Evolutionary conservation across 1,140 invertebrate genomes (phyloP), one percentile per base, ranked within the genome.

Genomic region (Aphaenogaster rudis): DNA sequence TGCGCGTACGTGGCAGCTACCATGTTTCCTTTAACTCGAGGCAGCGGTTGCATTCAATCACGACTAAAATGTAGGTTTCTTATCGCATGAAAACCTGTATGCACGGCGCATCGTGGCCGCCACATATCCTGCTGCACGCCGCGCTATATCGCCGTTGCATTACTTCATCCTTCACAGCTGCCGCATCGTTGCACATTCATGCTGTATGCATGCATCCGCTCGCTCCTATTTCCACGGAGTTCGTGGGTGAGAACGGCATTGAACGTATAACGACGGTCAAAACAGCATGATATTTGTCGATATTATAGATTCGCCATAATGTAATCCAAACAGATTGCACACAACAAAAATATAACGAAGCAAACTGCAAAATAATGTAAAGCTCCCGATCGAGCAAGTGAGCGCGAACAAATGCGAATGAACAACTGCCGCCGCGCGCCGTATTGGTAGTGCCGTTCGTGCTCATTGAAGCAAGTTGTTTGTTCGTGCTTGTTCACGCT

Each of bases 1-100:
- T 4, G 1, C 39, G 11, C 21, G 6, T 28, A n/a, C 21, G 45
- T 45, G 15, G 52, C 28, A 45, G 33, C 69, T 52, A 57, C 42
- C 76, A 67, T 77, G 74, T 76, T 87, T 76, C 67, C 52, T 63
- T 89, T 88, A 82, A 79, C 72, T 87, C 67, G 59, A 61, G 79
- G 64, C 86, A 86, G 90, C 90, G 86, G 69, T 72, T 80, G 61
- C 84, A 91, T 91, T 92, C 89, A 90, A 91, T 92, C 89, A 67
- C 69, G 71, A 86, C 76, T 61, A 74, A 90, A 91, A 88, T 82
- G 85, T 82, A 80, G 77, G 66, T 86, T 90, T 88, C 86, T 84
- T 81, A 82, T 82, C 89, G 74, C 87, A 76, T 78, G 64, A 66
- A 78, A 88, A 86, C 61, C 64, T 64, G 66, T 86, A 67, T 86